phyloP scores from a whole-genome alignment of 2,888 invertebrate genomes.

The Homarus gammarus region DNA sequence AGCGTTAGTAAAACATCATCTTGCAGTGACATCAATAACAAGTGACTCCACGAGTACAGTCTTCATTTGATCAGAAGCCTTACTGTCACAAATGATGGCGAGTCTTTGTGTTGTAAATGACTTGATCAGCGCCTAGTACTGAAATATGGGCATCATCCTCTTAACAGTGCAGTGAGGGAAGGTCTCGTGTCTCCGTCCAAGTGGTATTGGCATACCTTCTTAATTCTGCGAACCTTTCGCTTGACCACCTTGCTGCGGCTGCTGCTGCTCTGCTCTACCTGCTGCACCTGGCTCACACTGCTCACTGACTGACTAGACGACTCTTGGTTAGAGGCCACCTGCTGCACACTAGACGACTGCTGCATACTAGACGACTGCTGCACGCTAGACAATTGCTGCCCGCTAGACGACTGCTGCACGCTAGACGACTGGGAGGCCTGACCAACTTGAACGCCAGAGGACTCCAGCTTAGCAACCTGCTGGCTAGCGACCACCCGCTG shows the following conservation, averaged over 20 bases:
- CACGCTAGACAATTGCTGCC: neutral
- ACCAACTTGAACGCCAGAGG: no score
- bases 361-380: neutral
- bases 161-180: no score
- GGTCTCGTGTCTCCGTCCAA: neutral
- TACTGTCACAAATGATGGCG: no score
- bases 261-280: neutral
- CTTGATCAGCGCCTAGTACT: no score
- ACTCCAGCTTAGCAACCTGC: neutral
- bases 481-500: neutral
- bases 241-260: neutral
- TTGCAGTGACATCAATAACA: no score
- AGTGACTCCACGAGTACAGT: no score
- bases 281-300: neutral
- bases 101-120: no score
- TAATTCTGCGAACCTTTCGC: neutral
- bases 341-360: neutral
- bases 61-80: no score
- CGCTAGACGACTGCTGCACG: neutral
- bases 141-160: no score
- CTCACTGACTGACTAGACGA: neutral
- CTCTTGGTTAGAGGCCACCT: neutral
- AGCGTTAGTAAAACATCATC: no score
- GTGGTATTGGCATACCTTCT: neutral
- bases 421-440: neutral